A percentile compares a stretch with the other conserved stretches of the same genome.
These are phyloP conservation scores for Oenanthe melanoleuca DNA, from an alignment of 2,113 vertebrate species.

Conservation along the genomic window DNA sequence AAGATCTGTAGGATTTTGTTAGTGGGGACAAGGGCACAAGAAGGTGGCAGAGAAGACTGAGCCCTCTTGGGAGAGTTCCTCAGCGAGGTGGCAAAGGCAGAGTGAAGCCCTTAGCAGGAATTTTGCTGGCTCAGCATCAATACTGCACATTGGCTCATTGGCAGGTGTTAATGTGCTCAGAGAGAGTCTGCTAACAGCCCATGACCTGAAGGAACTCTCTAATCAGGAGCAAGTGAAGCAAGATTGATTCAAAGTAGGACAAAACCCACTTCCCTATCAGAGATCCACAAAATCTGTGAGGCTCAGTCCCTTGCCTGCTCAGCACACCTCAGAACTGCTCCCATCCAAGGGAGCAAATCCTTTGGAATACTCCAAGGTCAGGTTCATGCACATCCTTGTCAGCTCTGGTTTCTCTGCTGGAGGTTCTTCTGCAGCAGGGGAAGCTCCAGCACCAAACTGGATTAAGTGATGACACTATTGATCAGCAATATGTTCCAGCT, in stretches of 20 bases:
- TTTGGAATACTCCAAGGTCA: neutral
- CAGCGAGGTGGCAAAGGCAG: conserved; percentile 38
- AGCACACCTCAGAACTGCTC: neutral
- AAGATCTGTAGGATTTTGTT: neutral
- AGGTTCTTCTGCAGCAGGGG: neutral
- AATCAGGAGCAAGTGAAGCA: conserved; percentile 38
- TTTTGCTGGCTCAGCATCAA: conserved; percentile 44
- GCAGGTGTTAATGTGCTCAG: conserved; percentile 61
- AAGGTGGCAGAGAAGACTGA: neutral
- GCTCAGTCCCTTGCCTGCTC: neutral
- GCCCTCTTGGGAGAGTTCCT: conserved; percentile 4
- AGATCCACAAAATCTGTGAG: neutral
- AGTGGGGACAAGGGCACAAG: conserved; percentile 29
- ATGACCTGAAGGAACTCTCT: conserved; percentile 35
- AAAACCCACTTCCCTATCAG: neutral
- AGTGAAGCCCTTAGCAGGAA: conserved; percentile 9
- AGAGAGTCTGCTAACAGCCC: conserved; percentile 31
- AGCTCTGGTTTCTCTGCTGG: neutral
- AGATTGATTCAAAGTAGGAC: conserved; percentile 19
- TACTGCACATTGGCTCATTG: conserved; percentile 21
- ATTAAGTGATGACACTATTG: neutral
- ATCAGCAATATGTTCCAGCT: neutral
- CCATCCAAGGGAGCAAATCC: neutral
- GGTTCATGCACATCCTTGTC: neutral
- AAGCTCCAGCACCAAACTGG: neutral